phyloP scores from a whole-genome alignment of 2,113 vertebrate genomes.

The Pedionomus torquatus region DNA sequence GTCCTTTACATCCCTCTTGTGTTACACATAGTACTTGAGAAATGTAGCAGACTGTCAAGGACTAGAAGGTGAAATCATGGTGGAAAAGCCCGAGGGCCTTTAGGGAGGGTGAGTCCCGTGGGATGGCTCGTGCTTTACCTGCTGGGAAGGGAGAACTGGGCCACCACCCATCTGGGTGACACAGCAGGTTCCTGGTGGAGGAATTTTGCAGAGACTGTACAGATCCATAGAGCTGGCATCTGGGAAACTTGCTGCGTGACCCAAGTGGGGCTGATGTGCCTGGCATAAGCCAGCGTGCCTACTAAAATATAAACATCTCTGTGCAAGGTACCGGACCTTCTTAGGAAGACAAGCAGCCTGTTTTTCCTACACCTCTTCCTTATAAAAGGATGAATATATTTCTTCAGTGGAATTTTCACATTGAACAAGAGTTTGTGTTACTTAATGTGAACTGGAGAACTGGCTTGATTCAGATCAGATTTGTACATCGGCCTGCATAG shows the following conservation, averaged over 20 bases:
- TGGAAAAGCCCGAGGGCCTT: not conserved
- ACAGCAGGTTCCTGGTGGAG: not conserved
- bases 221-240: not conserved
- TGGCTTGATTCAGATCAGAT: not conserved
- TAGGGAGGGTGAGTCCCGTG: not conserved
- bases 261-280: not conserved
- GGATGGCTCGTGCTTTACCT: accelerated
- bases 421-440: not conserved
- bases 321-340: not conserved
- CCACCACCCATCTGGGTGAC: not conserved
- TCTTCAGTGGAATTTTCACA: not conserved
- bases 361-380: not conserved
- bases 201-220: not conserved
- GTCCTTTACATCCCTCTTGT: not conserved
- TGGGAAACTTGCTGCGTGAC: not conserved
- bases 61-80: not conserved
- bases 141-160: not conserved
- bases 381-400: not conserved
- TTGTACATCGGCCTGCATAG: not conserved
- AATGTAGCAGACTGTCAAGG: not conserved
- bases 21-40: not conserved
- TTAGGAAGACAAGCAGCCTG: not conserved
- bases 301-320: not conserved
- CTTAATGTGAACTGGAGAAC: not conserved
- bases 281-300: not conserved